phyloP scores from a whole-genome alignment of 1,140 invertebrate species.

The Pseudobourletiella spinata region DNA sequence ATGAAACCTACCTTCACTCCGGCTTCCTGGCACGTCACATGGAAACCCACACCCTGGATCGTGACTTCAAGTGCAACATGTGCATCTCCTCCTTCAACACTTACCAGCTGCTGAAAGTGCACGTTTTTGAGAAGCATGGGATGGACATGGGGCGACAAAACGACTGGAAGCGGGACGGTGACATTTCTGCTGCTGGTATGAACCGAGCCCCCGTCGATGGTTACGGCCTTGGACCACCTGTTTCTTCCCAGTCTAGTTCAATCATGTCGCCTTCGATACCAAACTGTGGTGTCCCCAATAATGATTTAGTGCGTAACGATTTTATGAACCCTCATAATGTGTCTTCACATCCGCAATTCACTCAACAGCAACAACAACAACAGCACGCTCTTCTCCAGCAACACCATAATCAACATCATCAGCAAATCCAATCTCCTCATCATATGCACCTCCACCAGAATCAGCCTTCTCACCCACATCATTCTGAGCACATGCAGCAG shows the following conservation, averaged over 20 bases:
- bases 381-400: no score
- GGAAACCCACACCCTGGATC: conserved; percentile 3
- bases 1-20: neutral
- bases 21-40: conserved; percentile 4
- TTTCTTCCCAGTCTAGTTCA: neutral
- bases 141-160: neutral
- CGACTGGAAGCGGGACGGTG: neutral
- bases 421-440: no score
- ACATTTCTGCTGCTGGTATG: neutral
- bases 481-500: neutral
- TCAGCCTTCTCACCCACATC: neutral
- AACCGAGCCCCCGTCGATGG: neutral
- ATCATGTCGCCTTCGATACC: neutral
- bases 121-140: neutral
- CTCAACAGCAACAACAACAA: no score
- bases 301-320: no score
- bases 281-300: neutral
- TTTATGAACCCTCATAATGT: no score
- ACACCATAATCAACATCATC: no score
- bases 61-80: neutral
- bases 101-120: neutral
- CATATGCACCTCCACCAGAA: no score
- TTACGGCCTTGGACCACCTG: neutral
- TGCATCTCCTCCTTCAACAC: conserved; percentile 9
- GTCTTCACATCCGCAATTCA: no score